Evolutionary conservation across 2,888 invertebrate genomes (phyloP), one percentile per base, ranked within the genome.

Genomic region (Zonitis immaculata): DNA sequence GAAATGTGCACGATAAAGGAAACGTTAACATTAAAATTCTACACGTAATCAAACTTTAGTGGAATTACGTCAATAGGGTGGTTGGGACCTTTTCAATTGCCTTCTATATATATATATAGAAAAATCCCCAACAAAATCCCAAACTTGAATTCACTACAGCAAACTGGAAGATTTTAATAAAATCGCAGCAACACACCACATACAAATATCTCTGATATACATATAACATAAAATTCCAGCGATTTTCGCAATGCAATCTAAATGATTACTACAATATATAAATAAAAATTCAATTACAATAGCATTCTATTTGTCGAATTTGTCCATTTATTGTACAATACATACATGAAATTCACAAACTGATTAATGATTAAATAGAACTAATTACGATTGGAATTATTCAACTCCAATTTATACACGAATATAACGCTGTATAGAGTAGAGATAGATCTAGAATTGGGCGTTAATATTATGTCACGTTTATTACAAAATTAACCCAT

Each of bases 1-100:
- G 35, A 20, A 39, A 20, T 20, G 39, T 11, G 45, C 26, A 2
- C 42, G 12, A 45, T 45, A 27, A 30, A 45, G 27, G 39, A 18
- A n/a, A 12, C 28, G 27, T 45, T 45, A 30, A 45, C 27, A 45
- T 30, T 45, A 45, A 45, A 45, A 45, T 28, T 27, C 45, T 25
- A 18, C 25, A 45, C 45, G 45, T 45, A 28, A 45, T 45, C 45
- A 45, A 45, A 39, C 39, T 39, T 39, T 2, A n/a, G 20, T 11
- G 20, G 20, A 39, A 39, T 39, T 39, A 20, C 39, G 39, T 39
- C 39, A 39, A 39, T 39, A n/a, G 20, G 39, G 11, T 18, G 39
- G 39, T 39, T 16, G 39, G n/a, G 39, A 39, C 20, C 39, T 18
- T 39, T 39, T 39, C 39, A 39, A 20, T 39, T 39, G 39, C 39